Conservation (phyloP, 2,888 invertebrate genomes). For the Malachius bipustulatus region DNA sequence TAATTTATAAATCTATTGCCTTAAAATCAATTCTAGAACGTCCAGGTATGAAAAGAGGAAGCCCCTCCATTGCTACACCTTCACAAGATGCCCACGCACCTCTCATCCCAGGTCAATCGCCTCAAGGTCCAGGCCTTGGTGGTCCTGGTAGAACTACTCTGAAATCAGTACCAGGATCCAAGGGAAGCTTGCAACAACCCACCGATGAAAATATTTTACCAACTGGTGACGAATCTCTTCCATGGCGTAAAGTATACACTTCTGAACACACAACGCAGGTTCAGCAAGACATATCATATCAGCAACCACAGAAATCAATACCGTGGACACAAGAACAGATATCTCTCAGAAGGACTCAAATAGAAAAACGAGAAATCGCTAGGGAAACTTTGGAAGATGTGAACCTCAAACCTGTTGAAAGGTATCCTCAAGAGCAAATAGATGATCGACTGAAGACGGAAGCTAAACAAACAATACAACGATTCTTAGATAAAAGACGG, state of each 20-base stretch:
- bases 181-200: constrained; percentile 26
- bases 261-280: constrained; percentile 20
- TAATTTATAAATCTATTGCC: too few species aligned
- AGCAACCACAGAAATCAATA: constrained; percentile 20
- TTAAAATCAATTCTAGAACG: constrained; percentile 46
- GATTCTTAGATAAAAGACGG: constrained; percentile 26
- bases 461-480: constrained; percentile 5
- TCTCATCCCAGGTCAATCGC: constrained; percentile 21
- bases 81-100: constrained; percentile 28
- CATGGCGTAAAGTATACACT: constrained; percentile 37
- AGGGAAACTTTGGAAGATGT: constrained; percentile 36
- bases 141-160: constrained; percentile 30
- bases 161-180: constrained; percentile 27
- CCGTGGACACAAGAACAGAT: constrained; percentile 50
- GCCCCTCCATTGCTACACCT: constrained; percentile 31
- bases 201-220: constrained; percentile 38
- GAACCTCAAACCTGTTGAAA: constrained; percentile 39
- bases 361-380: constrained; percentile 28
- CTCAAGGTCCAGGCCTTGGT: constrained; percentile 28
- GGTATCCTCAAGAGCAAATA: constrained; percentile 12
- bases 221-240: constrained; percentile 42
- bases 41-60: constrained; percentile 38
- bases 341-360: constrained; percentile 35
- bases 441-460: constrained; percentile 30
- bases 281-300: constrained; percentile 21